phyloP scores from a whole-genome alignment of 2,888 invertebrate species.

The Polylopha cassiicola region DNA sequence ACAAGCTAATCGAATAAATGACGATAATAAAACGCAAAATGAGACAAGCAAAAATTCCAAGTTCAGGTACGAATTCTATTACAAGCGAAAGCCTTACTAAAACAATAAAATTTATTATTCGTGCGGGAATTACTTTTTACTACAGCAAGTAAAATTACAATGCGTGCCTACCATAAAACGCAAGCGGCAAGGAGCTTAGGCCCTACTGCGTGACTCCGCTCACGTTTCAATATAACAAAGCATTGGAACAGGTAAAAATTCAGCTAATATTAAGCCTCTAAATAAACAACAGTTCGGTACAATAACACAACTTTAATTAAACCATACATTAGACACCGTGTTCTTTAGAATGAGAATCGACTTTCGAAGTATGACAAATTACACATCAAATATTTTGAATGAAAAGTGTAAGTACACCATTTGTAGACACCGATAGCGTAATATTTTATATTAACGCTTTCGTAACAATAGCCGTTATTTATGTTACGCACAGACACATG shows the following conservation, averaged over 20 bases:
- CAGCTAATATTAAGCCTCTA: constrained; percentile 51
- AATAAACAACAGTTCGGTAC: constrained; percentile 48
- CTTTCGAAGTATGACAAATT: constrained; percentile 28
- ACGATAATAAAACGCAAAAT: neutral
- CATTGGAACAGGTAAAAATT: constrained; percentile 59
- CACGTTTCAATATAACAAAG: constrained; percentile 56
- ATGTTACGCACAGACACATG: constrained; percentile 8
- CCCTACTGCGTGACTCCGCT: constrained; percentile 59
- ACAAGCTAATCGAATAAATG: too few species aligned
- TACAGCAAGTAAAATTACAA: constrained; percentile 33
- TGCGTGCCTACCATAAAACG: constrained; percentile 40
- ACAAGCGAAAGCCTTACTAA: constrained; percentile 13
- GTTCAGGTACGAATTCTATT: constrained; percentile 11
- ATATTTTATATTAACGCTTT: constrained; percentile 40
- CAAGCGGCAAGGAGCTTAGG: constrained; percentile 43
- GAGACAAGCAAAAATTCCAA: neutral
- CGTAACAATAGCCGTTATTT: constrained; percentile 34
- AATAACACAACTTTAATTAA: constrained; percentile 53
- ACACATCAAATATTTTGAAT: constrained; percentile 16
- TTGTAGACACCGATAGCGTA: constrained; percentile 14
- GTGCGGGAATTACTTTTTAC: constrained; percentile 18
- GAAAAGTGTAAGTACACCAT: constrained; percentile 9
- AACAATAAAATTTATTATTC: constrained; percentile 21
- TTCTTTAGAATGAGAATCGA: constrained; percentile 38
- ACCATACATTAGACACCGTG: constrained; percentile 45